These are phyloP conservation scores for Wasmannia auropunctata DNA, from an alignment of 1,140 invertebrate genomes.

Conservation along the genomic window DNA sequence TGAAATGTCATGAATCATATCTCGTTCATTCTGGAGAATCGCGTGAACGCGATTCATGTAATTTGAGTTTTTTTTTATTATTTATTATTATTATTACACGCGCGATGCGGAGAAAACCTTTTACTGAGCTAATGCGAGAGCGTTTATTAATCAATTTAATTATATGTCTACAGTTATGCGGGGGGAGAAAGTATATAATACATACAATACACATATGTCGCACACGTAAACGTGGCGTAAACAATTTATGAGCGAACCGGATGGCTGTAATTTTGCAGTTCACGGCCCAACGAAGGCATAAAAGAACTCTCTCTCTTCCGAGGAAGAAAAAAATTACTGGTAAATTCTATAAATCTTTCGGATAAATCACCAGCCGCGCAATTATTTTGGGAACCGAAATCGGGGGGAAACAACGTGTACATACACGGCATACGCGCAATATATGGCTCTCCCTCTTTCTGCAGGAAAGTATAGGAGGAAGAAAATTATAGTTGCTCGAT, in stretches of 20 bases:
- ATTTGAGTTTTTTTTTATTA: neutral
- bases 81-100: neutral
- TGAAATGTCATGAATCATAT: neutral
- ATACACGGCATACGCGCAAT: neutral
- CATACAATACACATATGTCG: neutral
- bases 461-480: neutral
- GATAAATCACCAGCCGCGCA: neutral
- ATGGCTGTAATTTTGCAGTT: neutral
- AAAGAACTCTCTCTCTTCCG: constrained; percentile 1
- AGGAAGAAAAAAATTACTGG: neutral
- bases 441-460: neutral
- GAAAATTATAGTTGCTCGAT: neutral
- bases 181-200: neutral
- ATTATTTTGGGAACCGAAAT: constrained; percentile 11
- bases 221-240: neutral
- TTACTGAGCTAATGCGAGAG: neutral
- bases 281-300: neutral
- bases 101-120: neutral
- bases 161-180: neutral
- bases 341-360: constrained; percentile 34
- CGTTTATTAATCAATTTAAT: constrained; percentile 6
- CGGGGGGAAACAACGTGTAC: constrained; percentile 10
- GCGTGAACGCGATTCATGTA: neutral
- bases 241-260: neutral
- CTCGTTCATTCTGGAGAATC: neutral